Percentiles rank a stretch among this genome's conserved stretches.
Evolutionary conservation across 2,888 invertebrate genomes (phyloP).

Genomic region (Pycnomerus fuliginosus): DNA sequence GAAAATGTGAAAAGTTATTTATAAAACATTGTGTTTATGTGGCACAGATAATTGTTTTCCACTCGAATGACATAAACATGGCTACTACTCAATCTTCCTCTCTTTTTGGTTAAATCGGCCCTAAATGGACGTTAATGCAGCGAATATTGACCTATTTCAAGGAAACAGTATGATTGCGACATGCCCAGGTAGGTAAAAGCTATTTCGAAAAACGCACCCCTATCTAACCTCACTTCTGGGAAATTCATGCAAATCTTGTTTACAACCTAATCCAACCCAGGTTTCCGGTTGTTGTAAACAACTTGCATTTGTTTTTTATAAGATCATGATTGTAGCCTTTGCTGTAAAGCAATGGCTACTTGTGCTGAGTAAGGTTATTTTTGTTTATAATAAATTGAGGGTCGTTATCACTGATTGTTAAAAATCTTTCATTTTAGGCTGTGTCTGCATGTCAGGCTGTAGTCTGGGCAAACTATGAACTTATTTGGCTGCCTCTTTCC

Average conservation of each 20-base stretch:
- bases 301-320: too few species aligned
- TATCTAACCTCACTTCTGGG: constrained; percentile 25
- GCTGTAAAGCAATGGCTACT: too few species aligned
- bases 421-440: constrained; percentile 35
- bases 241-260: constrained; percentile 10
- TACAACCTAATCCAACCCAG: constrained; percentile 1
- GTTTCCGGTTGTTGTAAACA: too few species aligned
- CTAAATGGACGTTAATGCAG: constrained; percentile 32
- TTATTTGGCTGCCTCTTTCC: constrained; percentile 60
- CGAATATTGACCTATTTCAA: constrained; percentile 19
- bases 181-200: constrained; percentile 46
- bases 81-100: constrained; percentile 44
- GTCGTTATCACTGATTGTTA: background rate
- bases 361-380: too few species aligned
- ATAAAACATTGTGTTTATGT: constrained; percentile 27
- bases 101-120: constrained; percentile 28
- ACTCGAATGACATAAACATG: constrained; percentile 48
- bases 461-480: constrained; percentile 62
- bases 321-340: too few species aligned
- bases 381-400: too few species aligned
- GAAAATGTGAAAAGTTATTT: constrained; percentile 11
- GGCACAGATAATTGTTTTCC: constrained; percentile 38
- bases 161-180: constrained; percentile 44
- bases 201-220: constrained; percentile 9
- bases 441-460: constrained; percentile 54